Percentiles rank a stretch among this genome's conserved stretches.
These are phyloP conservation scores for Saturnia japonica DNA, from an alignment of 2,888 invertebrate species.

Conservation along the genomic window DNA sequence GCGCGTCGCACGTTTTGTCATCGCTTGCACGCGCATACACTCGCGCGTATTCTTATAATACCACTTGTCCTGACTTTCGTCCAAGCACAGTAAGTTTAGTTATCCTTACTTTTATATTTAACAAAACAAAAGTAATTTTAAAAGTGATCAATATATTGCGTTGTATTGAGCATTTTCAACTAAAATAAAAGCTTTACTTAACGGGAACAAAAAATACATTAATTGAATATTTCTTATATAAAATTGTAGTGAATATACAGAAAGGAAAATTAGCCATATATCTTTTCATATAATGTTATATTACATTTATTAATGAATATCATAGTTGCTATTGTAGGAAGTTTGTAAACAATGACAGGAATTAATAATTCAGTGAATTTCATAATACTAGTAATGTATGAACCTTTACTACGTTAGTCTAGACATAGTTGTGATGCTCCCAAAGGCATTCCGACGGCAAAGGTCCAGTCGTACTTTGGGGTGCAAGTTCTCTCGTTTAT, in stretches of 20 bases:
- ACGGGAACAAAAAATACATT: background rate
- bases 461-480: background rate
- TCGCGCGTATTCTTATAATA: constrained; percentile 49
- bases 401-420: constrained; percentile 10
- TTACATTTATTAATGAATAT: background rate
- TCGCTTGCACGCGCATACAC: constrained; percentile 45
- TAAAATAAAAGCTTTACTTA: background rate
- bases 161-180: background rate
- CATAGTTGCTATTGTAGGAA: background rate
- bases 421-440: constrained; percentile 18
- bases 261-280: background rate
- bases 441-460: constrained; percentile 45
- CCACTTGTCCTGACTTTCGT: constrained; percentile 50
- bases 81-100: constrained; percentile 65
- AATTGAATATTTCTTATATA: background rate
- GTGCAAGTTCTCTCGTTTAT: background rate
- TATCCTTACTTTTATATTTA: background rate
- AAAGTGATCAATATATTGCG: background rate
- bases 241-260: background rate
- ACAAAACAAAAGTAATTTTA: background rate
- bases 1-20: constrained; percentile 60
- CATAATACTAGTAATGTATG: background rate
- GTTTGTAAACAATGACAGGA: background rate
- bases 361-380: constrained; percentile 4
- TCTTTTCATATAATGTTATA: background rate